A percentile compares a stretch with the other conserved stretches of the same genome.
Evolutionary conservation across 2,888 invertebrate species (phyloP).

Genomic region (Ophion ellenae): DNA sequence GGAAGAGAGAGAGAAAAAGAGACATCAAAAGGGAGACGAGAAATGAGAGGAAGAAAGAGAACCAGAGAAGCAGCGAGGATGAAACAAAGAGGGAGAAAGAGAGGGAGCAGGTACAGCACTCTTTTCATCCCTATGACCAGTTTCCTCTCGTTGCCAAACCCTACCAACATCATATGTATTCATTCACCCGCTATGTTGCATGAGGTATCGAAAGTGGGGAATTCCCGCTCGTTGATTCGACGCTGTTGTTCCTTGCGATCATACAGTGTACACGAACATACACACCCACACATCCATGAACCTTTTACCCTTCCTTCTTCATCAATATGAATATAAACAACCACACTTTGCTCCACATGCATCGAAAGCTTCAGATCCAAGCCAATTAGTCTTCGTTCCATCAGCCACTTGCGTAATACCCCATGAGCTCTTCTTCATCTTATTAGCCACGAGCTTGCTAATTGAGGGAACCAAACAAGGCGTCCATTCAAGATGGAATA

Average conservation of each 20-base stretch:
- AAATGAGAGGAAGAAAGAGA: background rate
- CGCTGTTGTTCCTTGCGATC: conserved; percentile 12
- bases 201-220: conserved; percentile 32
- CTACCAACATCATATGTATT: conserved; percentile 34
- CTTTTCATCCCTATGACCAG: conserved; percentile 36
- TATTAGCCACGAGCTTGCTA: no score
- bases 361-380: no score
- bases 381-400: no score
- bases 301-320: no score
- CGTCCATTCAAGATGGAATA: no score
- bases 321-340: no score
- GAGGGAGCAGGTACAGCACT: background rate
- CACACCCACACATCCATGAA: no score
- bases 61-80: background rate
- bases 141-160: background rate
- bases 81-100: conserved; percentile 2
- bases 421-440: background rate
- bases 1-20: background rate
- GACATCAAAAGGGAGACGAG: background rate
- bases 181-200: conserved; percentile 40
- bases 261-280: no score
- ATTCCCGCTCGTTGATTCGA: background rate
- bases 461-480: no score
- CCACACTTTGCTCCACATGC: no score
- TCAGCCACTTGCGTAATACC: no score